Percentiles rank a stretch among this genome's conserved stretches.
phyloP scores from a whole-genome alignment of 2,888 invertebrate genomes.

The Drosophila paramelanica region DNA sequence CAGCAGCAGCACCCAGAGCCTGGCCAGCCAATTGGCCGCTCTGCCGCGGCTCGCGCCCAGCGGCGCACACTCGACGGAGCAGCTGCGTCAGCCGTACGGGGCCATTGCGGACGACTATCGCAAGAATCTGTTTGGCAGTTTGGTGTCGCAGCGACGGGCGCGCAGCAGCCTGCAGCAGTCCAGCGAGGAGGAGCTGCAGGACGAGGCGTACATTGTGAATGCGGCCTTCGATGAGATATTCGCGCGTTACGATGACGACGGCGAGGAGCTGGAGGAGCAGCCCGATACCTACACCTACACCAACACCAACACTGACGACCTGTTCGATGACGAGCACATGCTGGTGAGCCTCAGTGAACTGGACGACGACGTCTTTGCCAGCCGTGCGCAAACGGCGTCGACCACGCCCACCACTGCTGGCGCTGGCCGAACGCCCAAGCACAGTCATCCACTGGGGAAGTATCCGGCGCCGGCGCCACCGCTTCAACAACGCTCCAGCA shows the following conservation, averaged over 20 bases:
- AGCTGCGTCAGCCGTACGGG: constrained; percentile 57
- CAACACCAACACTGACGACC: constrained; percentile 59
- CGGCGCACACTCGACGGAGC: constrained; percentile 50
- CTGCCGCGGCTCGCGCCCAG: constrained; percentile 26
- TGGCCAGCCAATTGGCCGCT: constrained; percentile 51
- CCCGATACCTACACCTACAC: constrained; percentile 34
- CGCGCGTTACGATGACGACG: constrained; percentile 77
- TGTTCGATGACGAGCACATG: constrained; percentile 71
- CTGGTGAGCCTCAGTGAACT: constrained; percentile 76
- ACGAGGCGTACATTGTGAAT: constrained; percentile 81
- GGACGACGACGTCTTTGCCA: constrained; percentile 75
- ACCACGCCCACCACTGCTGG: constrained; percentile 61
- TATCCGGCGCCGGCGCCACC: constrained; percentile 73
- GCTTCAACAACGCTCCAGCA: constrained; percentile 70
- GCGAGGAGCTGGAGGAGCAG: constrained; percentile 66
- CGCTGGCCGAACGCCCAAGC: constrained; percentile 74
- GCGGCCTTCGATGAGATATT: constrained; percentile 84
- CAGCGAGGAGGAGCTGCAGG: constrained; percentile 72
- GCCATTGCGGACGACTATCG: constrained; percentile 82
- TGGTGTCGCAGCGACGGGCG: constrained; percentile 34
- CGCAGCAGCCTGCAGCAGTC: constrained; percentile 11
- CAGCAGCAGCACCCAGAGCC: constrained; percentile 69
- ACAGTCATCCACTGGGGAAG: constrained; percentile 66
- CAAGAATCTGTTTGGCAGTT: constrained; percentile 82
- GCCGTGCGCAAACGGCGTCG: constrained; percentile 53